These are phyloP conservation scores for Tetropium fuscum DNA, from an alignment of 2,888 invertebrate genomes.

Conservation along the genomic window DNA sequence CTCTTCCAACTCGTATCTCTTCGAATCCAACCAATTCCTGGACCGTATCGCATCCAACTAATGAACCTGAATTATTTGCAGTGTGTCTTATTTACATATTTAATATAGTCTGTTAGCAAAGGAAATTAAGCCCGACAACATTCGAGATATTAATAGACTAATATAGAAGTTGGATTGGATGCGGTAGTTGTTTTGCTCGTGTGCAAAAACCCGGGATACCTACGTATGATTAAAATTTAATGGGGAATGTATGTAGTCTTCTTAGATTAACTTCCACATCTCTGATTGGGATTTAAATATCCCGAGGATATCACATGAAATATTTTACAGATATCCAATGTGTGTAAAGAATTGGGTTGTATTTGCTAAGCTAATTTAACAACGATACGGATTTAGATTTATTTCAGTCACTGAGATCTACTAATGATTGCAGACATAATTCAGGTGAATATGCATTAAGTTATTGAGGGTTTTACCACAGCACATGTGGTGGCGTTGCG, in stretches of 20 bases:
- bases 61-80: constrained; percentile 46
- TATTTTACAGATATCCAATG: too few relatives aligned
- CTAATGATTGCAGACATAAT: too few relatives aligned
- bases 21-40: constrained; percentile 10
- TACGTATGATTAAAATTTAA: background rate
- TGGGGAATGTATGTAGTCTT: constrained; percentile 6
- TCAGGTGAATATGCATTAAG: too few relatives aligned
- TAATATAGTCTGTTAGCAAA: constrained; percentile 37
- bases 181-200: background rate
- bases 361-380: too few relatives aligned
- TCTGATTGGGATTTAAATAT: background rate
- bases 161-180: constrained; percentile 5
- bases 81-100: constrained; percentile 46
- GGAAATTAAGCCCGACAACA: constrained; percentile 34
- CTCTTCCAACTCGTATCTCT: background rate
- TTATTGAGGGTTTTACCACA: too few relatives aligned
- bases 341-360: too few relatives aligned
- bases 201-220: background rate
- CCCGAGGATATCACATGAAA: too few relatives aligned
- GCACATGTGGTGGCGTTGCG: too few relatives aligned
- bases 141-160: constrained; percentile 34
- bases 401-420: too few relatives aligned
- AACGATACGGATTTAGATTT: too few relatives aligned
- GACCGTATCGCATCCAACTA: constrained; percentile 21
- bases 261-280: constrained; percentile 1